Base-by-base conservation (phyloP, 2,888 invertebrate genomes). In the Lymantria monacha region DNA sequence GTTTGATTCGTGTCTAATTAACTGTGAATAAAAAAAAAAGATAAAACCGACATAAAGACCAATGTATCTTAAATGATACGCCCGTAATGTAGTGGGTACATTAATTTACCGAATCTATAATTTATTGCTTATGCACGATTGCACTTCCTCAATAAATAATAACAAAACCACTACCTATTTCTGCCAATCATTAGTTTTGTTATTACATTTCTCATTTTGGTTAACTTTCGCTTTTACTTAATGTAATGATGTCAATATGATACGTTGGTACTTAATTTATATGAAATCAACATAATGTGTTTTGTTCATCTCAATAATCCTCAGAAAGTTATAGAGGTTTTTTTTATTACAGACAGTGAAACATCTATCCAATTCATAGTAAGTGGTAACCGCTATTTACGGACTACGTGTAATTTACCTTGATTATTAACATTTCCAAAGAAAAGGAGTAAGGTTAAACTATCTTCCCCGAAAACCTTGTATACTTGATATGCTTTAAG, bases 221-320 rank as follows among this genome's bases (percentile, higher is more conserved):
- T 65, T 69, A 71, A 71, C 79, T 81, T 83, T 83, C 79, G 74
- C 73, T 81, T 79, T 76, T 78, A 67, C 59, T 70, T 60, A 63
- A 69, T 70, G 73, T 66, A 40, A 53, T 45, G 41, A 59, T 55
- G 52, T 57, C 59, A 55, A 52, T 54, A 59, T 60, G 37, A 53
- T 51, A 14, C 50, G 30, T 47, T 13, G 11, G 22, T 22, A n/a
- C 12, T 37, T 40, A 15, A 11, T 15, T 36, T 33, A 13, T 44
- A 14, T 12, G 13, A 40, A 30, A 0, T 45, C 36, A 44, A 37
- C 11, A 30, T 22, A 30, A 42, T 12, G 42, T 47, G n/a, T 11
- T 47, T 42, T 42, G 33, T 31, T 14, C 30, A 13, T 46, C 9
- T 7, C 11, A 15, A 11, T n/a, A 36, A 33, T 36, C 44, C n/a